Conservation (phyloP, 2,113 vertebrate species). For the Antechinus stuartii region DNA sequence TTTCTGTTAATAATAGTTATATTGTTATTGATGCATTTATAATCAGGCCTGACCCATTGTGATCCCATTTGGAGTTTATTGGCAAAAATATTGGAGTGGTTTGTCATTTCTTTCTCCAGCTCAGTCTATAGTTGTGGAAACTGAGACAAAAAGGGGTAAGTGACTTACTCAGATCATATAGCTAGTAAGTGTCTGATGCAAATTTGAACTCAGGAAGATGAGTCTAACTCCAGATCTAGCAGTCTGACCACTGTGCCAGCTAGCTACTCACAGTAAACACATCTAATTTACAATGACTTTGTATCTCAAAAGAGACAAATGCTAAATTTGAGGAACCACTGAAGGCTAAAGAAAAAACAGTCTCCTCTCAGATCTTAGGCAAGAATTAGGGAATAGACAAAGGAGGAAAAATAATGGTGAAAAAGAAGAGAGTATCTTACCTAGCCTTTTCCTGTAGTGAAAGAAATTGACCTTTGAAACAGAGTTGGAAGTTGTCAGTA, state of each 20-base stretch:
- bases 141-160: not conserved
- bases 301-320: too few species aligned
- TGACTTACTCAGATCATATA: not conserved
- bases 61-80: not conserved
- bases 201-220: not conserved
- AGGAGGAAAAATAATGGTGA: too few species aligned
- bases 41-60: not conserved
- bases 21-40: not conserved
- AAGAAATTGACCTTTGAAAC: too few species aligned
- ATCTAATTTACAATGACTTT: not conserved
- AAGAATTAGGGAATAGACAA: not conserved
- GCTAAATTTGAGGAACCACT: too few species aligned
- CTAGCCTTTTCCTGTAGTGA: not conserved
- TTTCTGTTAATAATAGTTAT: not conserved
- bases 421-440: not conserved
- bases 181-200: not conserved
- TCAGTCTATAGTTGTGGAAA: not conserved
- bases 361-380: too few species aligned
- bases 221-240: not conserved
- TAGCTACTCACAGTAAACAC: not conserved
- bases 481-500: not conserved
- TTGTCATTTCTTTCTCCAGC: not conserved
- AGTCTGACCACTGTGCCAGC: not conserved
- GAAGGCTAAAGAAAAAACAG: too few species aligned
- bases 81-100: not conserved